Evolutionary conservation across 2,888 invertebrate genomes (phyloP).

Genomic region (Patella depressa): DNA sequence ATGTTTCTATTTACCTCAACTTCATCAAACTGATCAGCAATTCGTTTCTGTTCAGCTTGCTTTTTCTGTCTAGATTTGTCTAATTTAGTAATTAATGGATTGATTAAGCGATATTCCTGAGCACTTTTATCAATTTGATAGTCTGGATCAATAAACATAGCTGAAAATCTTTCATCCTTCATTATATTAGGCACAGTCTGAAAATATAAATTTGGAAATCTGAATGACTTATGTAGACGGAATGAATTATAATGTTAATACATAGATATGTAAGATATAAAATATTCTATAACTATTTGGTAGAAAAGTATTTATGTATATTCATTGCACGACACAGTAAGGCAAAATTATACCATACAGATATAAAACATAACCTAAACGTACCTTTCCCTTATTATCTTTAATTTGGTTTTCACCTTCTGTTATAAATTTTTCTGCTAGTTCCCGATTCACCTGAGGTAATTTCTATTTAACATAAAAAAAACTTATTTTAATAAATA

Average conservation of each 20-base stretch:
- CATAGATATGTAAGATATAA: too few species aligned
- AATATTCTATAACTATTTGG: too few species aligned
- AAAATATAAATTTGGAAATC: constrained; percentile 14
- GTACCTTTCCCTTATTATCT: constrained; percentile 43
- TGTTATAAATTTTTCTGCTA: constrained; percentile 88
- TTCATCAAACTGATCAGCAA: constrained; percentile 54
- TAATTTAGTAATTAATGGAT: constrained; percentile 88
- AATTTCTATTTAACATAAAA: constrained; percentile 73
- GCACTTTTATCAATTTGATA: constrained; percentile 90
- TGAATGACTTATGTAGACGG: too few species aligned
- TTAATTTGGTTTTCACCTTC: constrained; percentile 72
- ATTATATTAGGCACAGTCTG: constrained; percentile 76
- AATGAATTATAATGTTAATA: too few species aligned
- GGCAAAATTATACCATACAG: background rate
- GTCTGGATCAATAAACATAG: constrained; percentile 91
- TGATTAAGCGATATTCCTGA: constrained; percentile 87
- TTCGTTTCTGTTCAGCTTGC: constrained; percentile 34
- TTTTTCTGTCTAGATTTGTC: constrained; percentile 75
- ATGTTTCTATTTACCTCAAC: constrained; percentile 41
- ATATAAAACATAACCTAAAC: background rate
- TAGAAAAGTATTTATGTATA: too few species aligned
- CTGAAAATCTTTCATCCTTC: constrained; percentile 90
- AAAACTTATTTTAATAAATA: too few species aligned
- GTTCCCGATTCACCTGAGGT: constrained; percentile 89
- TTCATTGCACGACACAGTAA: too few species aligned